Evolutionary conservation across 2,797 vertebrate genomes (phyloP).

Genomic region (Atherinosoma microstoma): DNA sequence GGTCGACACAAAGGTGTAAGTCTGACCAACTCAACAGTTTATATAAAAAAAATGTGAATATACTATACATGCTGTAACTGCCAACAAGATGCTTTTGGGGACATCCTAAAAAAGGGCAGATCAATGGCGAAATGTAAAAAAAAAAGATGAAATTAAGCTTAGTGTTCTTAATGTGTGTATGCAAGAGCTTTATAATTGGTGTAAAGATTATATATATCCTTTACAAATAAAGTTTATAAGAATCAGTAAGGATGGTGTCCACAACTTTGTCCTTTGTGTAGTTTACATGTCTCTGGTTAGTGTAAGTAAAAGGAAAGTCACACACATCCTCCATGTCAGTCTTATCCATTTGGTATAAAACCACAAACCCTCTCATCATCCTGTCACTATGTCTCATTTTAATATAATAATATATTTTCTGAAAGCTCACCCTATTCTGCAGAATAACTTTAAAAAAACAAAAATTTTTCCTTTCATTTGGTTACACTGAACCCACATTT

Average conservation of each 20-base stretch:
- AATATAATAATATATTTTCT: background rate
- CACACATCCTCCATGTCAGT: background rate
- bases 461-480: background rate
- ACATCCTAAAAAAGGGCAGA: background rate
- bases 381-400: background rate
- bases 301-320: background rate
- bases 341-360: background rate
- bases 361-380: background rate
- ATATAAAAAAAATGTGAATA: background rate
- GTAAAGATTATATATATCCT: background rate
- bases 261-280: background rate
- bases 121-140: background rate
- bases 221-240: background rate
- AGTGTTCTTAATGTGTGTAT: background rate
- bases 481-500: slow-evolving; percentile 3
- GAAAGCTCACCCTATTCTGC: background rate
- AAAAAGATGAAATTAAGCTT: background rate
- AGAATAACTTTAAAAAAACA: background rate
- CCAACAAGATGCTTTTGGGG: too few species aligned
- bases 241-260: background rate
- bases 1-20: background rate
- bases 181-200: background rate
- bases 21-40: background rate
- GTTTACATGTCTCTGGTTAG: background rate
- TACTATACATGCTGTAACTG: background rate